These are phyloP conservation scores for Patella pellucida DNA, from an alignment of 2,888 invertebrate genomes.

Conservation along the genomic window DNA sequence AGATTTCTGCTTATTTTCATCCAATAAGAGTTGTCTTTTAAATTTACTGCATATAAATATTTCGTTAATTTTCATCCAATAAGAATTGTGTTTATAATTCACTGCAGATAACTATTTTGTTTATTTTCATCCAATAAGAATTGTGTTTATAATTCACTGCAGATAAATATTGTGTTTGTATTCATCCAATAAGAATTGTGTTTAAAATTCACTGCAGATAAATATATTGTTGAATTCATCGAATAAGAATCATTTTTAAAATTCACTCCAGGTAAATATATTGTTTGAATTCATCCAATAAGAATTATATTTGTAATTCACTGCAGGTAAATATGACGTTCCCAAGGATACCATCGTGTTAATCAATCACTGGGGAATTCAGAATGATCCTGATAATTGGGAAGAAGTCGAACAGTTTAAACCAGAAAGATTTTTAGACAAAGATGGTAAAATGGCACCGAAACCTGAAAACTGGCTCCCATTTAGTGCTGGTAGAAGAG, in stretches of 20 bases:
- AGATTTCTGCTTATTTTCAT: constrained; percentile 14
- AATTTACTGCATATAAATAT: constrained; percentile 41
- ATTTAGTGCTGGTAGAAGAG: constrained; percentile 56
- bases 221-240: constrained; percentile 35
- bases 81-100: too few relatives aligned
- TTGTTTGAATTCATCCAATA: constrained; percentile 23
- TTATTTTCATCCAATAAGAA: too few relatives aligned
- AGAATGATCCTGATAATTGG: constrained; percentile 52
- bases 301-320: neutral
- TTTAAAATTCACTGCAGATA: constrained; percentile 33
- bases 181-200: neutral
- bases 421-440: constrained; percentile 54
- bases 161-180: constrained; percentile 44
- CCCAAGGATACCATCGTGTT: constrained; percentile 51
- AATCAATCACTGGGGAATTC: constrained; percentile 51
- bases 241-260: neutral
- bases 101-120: too few relatives aligned
- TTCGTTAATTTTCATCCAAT: too few relatives aligned
- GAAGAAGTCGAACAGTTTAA: constrained; percentile 47
- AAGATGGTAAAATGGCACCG: constrained; percentile 47
- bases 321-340: constrained; percentile 45
- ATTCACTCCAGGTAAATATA: constrained; percentile 41
- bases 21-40: neutral
- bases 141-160: constrained; percentile 8
- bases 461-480: constrained; percentile 56